These are phyloP conservation scores for Patella vulgata DNA, from an alignment of 1,140 invertebrate genomes.

Conservation along the genomic window DNA sequence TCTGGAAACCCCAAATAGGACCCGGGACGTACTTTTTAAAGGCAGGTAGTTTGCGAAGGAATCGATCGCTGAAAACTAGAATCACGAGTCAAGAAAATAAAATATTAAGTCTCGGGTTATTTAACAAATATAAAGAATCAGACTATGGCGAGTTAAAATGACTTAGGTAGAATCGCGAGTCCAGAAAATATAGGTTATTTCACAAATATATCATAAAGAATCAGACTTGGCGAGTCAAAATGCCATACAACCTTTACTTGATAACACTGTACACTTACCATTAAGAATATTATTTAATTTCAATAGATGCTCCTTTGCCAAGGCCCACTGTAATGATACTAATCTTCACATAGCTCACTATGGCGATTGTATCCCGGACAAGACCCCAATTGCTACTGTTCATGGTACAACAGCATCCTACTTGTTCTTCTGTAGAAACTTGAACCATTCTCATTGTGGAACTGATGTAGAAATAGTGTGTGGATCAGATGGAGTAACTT, in stretches of 20 bases:
- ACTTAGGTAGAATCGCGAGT: no score
- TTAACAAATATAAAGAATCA: no score
- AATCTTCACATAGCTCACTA: conserved; percentile 1
- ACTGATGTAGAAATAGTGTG: conserved; percentile 6
- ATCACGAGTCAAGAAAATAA: background rate
- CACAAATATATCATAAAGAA: no score
- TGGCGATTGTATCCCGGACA: background rate
- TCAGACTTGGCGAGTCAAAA: no score
- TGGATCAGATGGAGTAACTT: conserved; percentile 2
- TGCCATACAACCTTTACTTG: no score
- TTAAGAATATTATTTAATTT: no score
- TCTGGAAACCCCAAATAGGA: background rate
- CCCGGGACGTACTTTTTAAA: background rate
- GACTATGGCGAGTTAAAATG: no score
- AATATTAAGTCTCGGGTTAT: background rate
- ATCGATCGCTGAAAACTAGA: background rate
- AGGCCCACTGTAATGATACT: conserved; percentile 1
- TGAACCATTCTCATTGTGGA: conserved; percentile 4
- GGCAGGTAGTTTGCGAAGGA: background rate
- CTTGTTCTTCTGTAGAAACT: conserved; percentile 5
- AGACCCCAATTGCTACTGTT: background rate
- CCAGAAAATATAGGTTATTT: no score
- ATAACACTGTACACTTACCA: no score
- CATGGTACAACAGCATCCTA: background rate
- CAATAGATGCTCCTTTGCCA: background rate